Evolutionary conservation across 30 jellyfish, hydroid and myxozoan genomes (phyloP), one percentile per base, ranked within the genome.

Genomic region (Rhopilema esculentum): DNA sequence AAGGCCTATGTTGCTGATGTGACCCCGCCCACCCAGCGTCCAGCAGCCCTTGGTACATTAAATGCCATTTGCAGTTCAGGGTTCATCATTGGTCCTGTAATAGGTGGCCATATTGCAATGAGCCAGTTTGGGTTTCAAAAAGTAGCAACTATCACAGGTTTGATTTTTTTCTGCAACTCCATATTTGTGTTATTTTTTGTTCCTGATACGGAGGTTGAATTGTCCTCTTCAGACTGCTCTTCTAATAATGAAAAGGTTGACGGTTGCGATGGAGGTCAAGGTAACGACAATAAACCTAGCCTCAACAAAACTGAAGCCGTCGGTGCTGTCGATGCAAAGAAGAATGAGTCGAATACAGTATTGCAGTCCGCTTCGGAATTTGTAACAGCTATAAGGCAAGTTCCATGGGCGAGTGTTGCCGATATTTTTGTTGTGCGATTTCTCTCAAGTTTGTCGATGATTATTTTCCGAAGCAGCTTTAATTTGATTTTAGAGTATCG

Each of bases 41-140:
- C 99, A 40, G 91, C 95, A 28, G 96, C 88, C 22, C 85, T 91
- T 61, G 99, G 99, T 17, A 83, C 91, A 33, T 69, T 79, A 77
- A 95, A 95, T 74, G 79, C 99, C 1, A 26, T 86, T 22, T 79
- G 98, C 79, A 91, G 97, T 68, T 72, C 92, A 0, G 99, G 99
- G 21, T 95, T 95, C 79, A 91, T 95, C 66, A 62, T 90, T 53
- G 99, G 99, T 1, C 99, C 99, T 1, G 71, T 96, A 52, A 72
- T 95, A 28, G 99, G 98, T 9, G 99, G 99, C 21, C 87, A 85
- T 29, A 53, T 95, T 48, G 95, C 92, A 19, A 69, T 77, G 80
- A 77, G 94, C 1, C 84, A 79, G 51, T 72, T 79, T 80, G 99
- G 99, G 16, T 95, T 95, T 75, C 82, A 79, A 27, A 79, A 25